Percentiles rank a stretch among this genome's conserved stretches.
Conservation (phyloP, 2,113 vertebrate species). For the Paramormyrops kingsleyae region DNA sequence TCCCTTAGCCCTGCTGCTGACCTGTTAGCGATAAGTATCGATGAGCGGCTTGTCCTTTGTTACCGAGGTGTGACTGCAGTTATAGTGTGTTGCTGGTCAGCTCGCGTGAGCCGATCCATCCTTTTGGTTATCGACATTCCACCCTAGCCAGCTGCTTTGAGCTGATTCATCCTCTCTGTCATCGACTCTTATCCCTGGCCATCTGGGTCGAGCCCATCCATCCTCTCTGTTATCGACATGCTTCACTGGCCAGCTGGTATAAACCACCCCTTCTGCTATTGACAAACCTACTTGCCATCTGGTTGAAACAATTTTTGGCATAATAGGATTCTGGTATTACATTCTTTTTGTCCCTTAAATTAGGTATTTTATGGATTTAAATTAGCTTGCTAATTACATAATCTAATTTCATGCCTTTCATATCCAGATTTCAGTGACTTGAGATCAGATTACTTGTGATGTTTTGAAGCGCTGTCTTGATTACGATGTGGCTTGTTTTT, state of each 20-base stretch:
- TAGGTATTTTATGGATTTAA: constrained; percentile 17
- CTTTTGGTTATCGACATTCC: not conserved
- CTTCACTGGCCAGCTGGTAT: constrained; percentile 13
- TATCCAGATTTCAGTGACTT: not conserved
- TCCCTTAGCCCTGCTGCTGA: not conserved
- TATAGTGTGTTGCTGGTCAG: not conserved
- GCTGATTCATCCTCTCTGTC: not conserved
- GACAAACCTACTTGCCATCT: constrained; percentile 11
- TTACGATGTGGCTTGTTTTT: not conserved
- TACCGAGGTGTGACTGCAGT: not conserved
- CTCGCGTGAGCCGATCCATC: not conserved
- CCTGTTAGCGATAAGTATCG: not conserved
- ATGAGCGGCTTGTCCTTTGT: not conserved
- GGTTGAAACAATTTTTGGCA: constrained; percentile 14
- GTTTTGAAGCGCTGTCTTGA: not conserved
- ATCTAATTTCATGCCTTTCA: constrained; percentile 9
- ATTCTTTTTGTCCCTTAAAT: not conserved
- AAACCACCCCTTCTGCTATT: constrained; percentile 1
- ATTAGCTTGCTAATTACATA: constrained; percentile 4
- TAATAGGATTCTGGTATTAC: constrained; percentile 9
- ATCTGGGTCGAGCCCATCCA: constrained; percentile 7
- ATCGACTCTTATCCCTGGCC: not conserved
- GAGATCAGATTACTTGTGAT: not conserved
- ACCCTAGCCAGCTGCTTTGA: not conserved
- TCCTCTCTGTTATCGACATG: constrained; percentile 4